These are phyloP conservation scores for Erinaceus europaeus DNA, from an alignment of 2,113 vertebrate species.

Conservation along the genomic window DNA sequence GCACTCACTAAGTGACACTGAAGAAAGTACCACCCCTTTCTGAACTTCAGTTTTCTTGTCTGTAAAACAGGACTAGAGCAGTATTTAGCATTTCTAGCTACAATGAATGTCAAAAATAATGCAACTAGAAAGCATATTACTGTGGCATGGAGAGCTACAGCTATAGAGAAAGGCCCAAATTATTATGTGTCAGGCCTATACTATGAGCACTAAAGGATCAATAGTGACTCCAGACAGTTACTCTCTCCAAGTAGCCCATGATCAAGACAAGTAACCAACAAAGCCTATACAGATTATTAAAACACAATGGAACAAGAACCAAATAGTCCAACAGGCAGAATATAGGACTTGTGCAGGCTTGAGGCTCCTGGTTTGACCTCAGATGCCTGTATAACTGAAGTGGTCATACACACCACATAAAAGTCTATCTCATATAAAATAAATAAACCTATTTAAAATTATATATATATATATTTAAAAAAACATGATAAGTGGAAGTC, in stretches of 20 bases:
- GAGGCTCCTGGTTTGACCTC: too few relatives aligned
- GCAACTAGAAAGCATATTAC: background rate
- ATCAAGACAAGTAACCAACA: accelerated
- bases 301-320: background rate
- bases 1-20: background rate
- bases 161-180: background rate
- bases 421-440: too few relatives aligned
- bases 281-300: background rate
- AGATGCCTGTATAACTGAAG: too few relatives aligned
- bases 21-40: background rate
- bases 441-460: too few relatives aligned
- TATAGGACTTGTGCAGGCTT: too few relatives aligned
- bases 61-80: background rate
- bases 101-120: background rate
- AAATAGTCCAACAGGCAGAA: too few relatives aligned
- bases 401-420: too few relatives aligned
- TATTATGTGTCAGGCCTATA: background rate
- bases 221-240: background rate
- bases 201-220: background rate
- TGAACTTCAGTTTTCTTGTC: background rate
- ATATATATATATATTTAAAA: too few relatives aligned
- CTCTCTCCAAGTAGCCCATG: background rate
- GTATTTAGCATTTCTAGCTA: background rate
- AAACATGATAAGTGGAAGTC: too few relatives aligned
- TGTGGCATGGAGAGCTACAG: accelerated